phyloP scores from a whole-genome alignment of 2,797 vertebrate species.

The Ptychadena robeensis region DNA sequence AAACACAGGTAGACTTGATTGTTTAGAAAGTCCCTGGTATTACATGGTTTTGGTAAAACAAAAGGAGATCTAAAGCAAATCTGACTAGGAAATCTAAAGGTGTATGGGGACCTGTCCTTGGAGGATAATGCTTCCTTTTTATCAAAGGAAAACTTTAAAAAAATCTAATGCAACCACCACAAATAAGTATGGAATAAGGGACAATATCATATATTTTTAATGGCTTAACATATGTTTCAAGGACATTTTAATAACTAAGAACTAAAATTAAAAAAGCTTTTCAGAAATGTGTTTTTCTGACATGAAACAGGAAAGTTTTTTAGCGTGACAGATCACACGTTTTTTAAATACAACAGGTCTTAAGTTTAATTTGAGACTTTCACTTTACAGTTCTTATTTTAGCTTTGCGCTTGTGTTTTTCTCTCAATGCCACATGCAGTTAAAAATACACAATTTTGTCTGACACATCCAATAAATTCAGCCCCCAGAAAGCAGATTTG shows the following conservation, averaged over 20 bases:
- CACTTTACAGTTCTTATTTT: background rate
- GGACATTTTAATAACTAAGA: background rate
- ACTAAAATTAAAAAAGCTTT: background rate
- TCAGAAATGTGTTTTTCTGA: background rate
- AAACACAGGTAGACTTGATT: too few relatives aligned
- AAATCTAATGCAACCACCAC: too few relatives aligned
- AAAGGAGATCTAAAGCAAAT: too few relatives aligned
- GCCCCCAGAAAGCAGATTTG: slow-evolving; percentile 42
- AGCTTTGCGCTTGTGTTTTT: slow-evolving; percentile 1
- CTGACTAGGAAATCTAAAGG: too few relatives aligned
- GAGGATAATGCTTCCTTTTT: too few relatives aligned
- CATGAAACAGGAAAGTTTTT: background rate
- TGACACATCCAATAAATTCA: slow-evolving; percentile 28
- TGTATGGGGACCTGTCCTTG: too few relatives aligned
- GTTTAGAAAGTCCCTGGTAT: too few relatives aligned
- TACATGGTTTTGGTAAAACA: too few relatives aligned
- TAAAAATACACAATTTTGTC: slow-evolving; percentile 30
- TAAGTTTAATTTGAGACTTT: background rate
- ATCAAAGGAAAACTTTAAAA: too few relatives aligned
- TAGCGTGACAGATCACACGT: background rate
- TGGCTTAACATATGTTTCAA: background rate
- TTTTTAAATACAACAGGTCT: background rate
- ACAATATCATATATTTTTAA: background rate
- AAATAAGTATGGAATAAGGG: too few relatives aligned
- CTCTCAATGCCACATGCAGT: background rate